Evolutionary conservation across 2,888 invertebrate species (phyloP), one percentile per base, ranked within the genome.

Genomic region (Epinotia ramella): DNA sequence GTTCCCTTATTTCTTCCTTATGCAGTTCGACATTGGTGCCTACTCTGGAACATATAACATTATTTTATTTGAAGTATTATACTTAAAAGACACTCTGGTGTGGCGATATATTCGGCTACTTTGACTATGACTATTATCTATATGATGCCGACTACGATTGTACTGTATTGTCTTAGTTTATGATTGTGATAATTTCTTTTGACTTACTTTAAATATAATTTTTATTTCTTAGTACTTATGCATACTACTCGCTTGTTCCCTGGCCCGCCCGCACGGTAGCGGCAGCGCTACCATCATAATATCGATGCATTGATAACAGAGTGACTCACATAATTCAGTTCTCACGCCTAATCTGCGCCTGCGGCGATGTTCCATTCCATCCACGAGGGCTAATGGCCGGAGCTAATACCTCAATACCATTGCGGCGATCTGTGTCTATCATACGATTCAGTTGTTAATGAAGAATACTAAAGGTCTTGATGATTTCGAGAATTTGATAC

Each of bases 271-370:
- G 79, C 75, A 77, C 84, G 78, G 85, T 84, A 85, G 86, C 85
- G 79, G 77, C 77, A 16, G 68, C 78, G 78, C 76, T 80, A 81
- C 81, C 80, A 79, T 81, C 81, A 82, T 83, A 84, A 82, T 83
- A 84, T 81, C 81, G 84, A 83, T 84, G 81, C 77, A 76, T 68
- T 78, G 85, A 87, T 85, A 83, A 84, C 78, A 44, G 77, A 81
- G 80, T 86, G 84, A 84, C 85, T 84, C 79, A 77, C 80, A 80
- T 79, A 65, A 79, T 83, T 80, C 73, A 67, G 70, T 87, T 87
- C 88, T 82, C 88, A 86, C 84, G 87, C 68, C 65, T 68, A 49
- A 77, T 62, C 62, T 33, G 70, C 68, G 64, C 72, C 66, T 60
- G 65, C 68, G 62, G 63, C 63, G 40, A 13, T 40, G 18, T 40